These are phyloP conservation scores for Corvus moneduloides DNA, from an alignment of 2,113 vertebrate genomes.

Conservation along the genomic window DNA sequence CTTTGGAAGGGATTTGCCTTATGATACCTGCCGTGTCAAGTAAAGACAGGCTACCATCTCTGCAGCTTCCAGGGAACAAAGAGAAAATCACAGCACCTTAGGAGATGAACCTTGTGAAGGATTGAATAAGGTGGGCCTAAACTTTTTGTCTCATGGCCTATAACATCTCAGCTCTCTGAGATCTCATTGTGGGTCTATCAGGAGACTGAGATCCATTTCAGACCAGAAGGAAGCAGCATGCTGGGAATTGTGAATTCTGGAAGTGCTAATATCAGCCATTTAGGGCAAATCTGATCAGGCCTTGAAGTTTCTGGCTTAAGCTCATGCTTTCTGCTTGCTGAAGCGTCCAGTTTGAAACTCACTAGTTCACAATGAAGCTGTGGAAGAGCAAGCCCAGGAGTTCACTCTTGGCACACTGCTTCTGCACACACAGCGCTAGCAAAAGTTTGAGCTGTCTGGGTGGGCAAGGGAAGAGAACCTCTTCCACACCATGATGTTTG, in stretches of 20 bases:
- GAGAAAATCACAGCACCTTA: background rate
- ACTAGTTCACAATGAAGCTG: background rate
- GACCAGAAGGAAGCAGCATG: background rate
- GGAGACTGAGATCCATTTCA: background rate
- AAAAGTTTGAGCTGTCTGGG: background rate
- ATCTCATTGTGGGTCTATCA: rapidly evolving
- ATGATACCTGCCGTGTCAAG: background rate
- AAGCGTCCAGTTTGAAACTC: background rate
- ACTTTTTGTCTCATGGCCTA: background rate
- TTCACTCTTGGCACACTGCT: background rate
- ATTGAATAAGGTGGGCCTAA: background rate
- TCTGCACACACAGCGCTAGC: rapidly evolving
- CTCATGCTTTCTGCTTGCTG: background rate
- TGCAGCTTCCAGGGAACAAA: background rate
- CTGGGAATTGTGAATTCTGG: background rate
- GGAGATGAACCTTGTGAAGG: background rate
- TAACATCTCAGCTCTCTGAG: background rate
- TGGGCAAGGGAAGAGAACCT: background rate
- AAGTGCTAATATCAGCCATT: background rate
- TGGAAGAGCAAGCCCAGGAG: background rate
- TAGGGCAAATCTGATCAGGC: background rate
- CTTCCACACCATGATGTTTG: rapidly evolving
- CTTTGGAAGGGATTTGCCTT: background rate
- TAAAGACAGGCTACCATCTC: background rate
- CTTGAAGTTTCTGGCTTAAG: background rate